These are phyloP conservation scores for Anastatus disparis DNA, from an alignment of 1,140 invertebrate species.

Conservation along the genomic window DNA sequence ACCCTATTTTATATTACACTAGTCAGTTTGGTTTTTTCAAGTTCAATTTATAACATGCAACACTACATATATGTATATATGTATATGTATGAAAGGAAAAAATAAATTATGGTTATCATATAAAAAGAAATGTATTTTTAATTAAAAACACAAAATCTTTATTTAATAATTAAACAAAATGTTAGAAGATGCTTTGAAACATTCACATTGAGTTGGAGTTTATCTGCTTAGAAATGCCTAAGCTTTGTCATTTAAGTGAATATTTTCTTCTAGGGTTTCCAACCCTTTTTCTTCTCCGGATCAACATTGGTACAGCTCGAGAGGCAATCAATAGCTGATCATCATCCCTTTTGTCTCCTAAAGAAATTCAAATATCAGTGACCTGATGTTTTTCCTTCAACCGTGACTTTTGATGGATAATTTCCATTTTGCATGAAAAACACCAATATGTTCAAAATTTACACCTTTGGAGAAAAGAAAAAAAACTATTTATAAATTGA, in stretches of 20 bases:
- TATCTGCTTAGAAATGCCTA: background rate
- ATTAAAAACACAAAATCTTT: constrained; percentile 34
- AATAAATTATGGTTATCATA: background rate
- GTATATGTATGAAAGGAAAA: background rate
- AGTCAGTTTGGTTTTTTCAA: background rate
- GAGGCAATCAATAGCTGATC: constrained; percentile 34
- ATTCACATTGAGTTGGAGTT: constrained; percentile 14
- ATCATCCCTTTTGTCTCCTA: constrained; percentile 12
- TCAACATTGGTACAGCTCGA: constrained; percentile 33
- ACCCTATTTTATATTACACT: background rate
- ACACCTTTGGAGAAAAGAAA: no score
- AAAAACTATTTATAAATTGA: no score
- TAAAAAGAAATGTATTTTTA: background rate
- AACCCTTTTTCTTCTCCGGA: constrained; percentile 47
- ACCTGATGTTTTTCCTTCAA: constrained; percentile 62
- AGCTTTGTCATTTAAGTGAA: background rate
- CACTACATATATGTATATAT: background rate
- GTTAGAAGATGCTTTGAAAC: constrained; percentile 18
- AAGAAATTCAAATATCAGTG: constrained; percentile 9
- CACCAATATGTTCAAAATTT: constrained; percentile 73
- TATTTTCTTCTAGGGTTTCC: constrained; percentile 49
- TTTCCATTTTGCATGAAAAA: constrained; percentile 77
- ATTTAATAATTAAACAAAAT: constrained; percentile 33
- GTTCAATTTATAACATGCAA: background rate
- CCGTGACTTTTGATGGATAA: constrained; percentile 73